These are phyloP conservation scores for Malurus melanocephalus DNA, from an alignment of 2,113 vertebrate genomes.

Conservation along the genomic window DNA sequence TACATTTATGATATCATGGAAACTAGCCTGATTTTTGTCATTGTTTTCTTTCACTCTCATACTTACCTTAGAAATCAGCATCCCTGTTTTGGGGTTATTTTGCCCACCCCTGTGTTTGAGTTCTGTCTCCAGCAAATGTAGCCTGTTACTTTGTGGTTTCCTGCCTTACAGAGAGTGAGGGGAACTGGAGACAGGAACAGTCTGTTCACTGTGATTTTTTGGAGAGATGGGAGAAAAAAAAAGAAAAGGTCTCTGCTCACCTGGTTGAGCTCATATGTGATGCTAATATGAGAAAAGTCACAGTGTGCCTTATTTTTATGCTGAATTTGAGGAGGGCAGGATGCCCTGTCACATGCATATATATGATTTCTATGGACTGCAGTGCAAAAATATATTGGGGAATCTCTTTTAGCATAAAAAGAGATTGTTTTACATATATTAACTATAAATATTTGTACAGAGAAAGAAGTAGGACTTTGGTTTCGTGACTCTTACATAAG, in stretches of 20 bases:
- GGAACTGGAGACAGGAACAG: not conserved
- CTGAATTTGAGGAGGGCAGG: not conserved
- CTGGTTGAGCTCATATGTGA: not conserved
- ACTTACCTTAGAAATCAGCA: not conserved
- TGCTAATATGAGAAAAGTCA: not conserved
- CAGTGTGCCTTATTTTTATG: not conserved
- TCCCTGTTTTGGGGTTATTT: not conserved
- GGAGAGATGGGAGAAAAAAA: fast-evolving
- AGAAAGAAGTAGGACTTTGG: not conserved
- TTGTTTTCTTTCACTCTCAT: not conserved
- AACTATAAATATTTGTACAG: not conserved
- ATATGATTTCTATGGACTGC: not conserved
- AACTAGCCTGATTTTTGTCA: not conserved
- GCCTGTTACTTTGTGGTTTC: not conserved
- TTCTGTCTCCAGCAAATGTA: not conserved
- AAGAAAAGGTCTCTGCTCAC: not conserved
- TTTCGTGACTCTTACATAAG: slow-evolving; percentile 7
- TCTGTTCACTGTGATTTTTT: not conserved
- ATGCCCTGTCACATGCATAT: not conserved
- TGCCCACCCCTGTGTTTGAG: fast-evolving
- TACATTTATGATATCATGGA: not conserved
- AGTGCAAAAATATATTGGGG: not conserved
- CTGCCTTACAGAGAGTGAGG: not conserved
- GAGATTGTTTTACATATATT: not conserved
- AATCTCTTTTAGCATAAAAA: not conserved